These are phyloP conservation scores for Eublepharis macularius DNA, from an alignment of 2,113 vertebrate genomes.

Conservation along the genomic window DNA sequence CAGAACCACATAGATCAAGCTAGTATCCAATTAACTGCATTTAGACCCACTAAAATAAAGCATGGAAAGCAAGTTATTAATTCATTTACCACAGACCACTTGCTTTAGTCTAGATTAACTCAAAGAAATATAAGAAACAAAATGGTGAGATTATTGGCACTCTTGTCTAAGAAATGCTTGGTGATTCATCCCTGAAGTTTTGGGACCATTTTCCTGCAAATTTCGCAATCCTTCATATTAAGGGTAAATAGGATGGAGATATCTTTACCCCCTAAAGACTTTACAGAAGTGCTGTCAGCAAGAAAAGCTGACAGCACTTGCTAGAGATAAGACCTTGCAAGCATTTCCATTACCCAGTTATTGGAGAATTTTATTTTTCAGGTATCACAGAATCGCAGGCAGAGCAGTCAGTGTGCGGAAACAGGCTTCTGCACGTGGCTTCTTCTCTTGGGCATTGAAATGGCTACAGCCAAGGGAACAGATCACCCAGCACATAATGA, in stretches of 20 bases:
- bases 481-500: not conserved
- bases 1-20: not conserved
- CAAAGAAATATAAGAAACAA: not conserved
- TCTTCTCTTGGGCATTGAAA: not conserved
- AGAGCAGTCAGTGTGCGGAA: not conserved
- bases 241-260: slow-evolving; percentile 23
- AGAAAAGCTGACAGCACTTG: slow-evolving; percentile 27
- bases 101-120: not conserved
- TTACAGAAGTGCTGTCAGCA: not conserved
- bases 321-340: slow-evolving; percentile 39
- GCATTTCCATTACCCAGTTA: not conserved
- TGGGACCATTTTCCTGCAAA: slow-evolving; percentile 43
- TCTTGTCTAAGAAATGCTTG: slow-evolving; percentile 9
- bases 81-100: not conserved
- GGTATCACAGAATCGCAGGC: slow-evolving; percentile 37
- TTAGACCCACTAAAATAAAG: not conserved
- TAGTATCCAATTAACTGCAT: not conserved
- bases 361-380: not conserved
- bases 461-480: not conserved
- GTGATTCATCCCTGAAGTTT: slow-evolving; percentile 46
- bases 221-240: slow-evolving; percentile 33
- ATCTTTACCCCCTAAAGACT: not conserved
- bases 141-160: slow-evolving; percentile 22
- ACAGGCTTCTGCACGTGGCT: not conserved
- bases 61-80: not conserved